Evolutionary conservation across 2,888 invertebrate species (phyloP), one percentile per base, ranked within the genome.

Genomic region (Argynnis bischoffii): DNA sequence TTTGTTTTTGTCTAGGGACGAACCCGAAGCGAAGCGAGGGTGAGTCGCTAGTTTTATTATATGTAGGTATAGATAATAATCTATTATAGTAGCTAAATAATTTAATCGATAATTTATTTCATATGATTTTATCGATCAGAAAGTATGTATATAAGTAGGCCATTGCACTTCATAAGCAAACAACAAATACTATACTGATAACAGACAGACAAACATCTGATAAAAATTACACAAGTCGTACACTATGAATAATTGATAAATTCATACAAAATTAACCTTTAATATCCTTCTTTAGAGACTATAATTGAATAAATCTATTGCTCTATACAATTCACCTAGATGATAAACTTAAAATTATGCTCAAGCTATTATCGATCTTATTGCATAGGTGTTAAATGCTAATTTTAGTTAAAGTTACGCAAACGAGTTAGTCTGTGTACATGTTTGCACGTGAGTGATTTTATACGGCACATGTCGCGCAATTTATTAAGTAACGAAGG

Each of bases 81-180:
- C 35, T 11, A 41, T 41, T 41, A 41, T 11, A 11, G 35, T 1
- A 11, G 35, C 8, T 41, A 41, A 41, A 11, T 41, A 41, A 41
- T 35, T 35, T 35, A 46, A 18, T 21, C 14, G 26, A 18, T 53
- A 67, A 54, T 35, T 15, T 47, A 61, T n/a, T 35, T 66, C 53
- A 48, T 54, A 56, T 41, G 54, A 21, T 54, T n/a, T 55, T 50
- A 54, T 66, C 66, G 48, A 66, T 64, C 46, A 55, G 6, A 53
- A 65, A 41, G 50, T 68, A 68, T 63, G 55, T 66, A 66, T 63
- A 57, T 63, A 69, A 63, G 69, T 71, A 67, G 72, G 67, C 50
- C 72, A 64, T 70, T 72, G 69, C 70, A 70, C 72, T 67, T 69
- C 55, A 67, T 59, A 54, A 50, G 48, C 66, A 67, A 69, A 72